These are phyloP conservation scores for Spondyliosoma cantharus DNA, from an alignment of 2,797 vertebrate genomes.

Conservation along the genomic window DNA sequence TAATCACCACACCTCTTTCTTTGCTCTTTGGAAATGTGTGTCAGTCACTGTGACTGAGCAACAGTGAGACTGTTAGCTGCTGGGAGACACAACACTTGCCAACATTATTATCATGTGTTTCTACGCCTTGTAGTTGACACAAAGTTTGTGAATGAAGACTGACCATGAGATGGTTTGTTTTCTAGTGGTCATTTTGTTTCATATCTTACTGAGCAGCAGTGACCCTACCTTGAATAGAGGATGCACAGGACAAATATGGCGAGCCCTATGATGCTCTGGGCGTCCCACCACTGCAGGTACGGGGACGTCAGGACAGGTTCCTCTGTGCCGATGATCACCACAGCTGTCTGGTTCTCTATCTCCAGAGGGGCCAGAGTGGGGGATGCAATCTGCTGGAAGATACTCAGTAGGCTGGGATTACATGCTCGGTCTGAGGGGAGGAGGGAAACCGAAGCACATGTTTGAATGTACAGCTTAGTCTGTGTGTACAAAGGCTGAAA, in stretches of 20 bases:
- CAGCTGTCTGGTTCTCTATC: constrained; percentile 82
- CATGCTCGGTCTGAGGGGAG: constrained; percentile 86
- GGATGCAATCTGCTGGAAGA: constrained; percentile 85
- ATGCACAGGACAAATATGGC: constrained; percentile 90
- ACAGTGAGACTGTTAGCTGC: not conserved
- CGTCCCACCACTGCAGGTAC: constrained; percentile 88
- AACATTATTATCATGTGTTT: not conserved
- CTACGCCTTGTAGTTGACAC: not conserved
- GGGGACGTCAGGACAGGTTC: constrained; percentile 73
- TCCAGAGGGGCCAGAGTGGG: constrained; percentile 79
- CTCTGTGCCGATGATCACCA: constrained; percentile 71
- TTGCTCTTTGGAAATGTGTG: not conserved
- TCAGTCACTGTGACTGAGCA: not conserved
- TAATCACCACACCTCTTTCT: not conserved
- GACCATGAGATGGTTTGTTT: not conserved
- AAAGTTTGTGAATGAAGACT: not conserved
- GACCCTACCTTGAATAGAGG: constrained; percentile 90
- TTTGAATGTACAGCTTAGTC: not conserved
- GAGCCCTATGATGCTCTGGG: constrained; percentile 88
- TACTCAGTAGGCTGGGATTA: constrained; percentile 90
- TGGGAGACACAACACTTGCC: not conserved
- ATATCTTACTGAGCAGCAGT: not conserved
- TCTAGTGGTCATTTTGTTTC: not conserved
- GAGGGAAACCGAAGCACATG: not conserved
- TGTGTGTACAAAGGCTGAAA: not conserved